A percentile compares a stretch with the other conserved stretches of the same genome.
Conservation (phyloP, 2,888 invertebrate species). For the Hedya salicella region DNA sequence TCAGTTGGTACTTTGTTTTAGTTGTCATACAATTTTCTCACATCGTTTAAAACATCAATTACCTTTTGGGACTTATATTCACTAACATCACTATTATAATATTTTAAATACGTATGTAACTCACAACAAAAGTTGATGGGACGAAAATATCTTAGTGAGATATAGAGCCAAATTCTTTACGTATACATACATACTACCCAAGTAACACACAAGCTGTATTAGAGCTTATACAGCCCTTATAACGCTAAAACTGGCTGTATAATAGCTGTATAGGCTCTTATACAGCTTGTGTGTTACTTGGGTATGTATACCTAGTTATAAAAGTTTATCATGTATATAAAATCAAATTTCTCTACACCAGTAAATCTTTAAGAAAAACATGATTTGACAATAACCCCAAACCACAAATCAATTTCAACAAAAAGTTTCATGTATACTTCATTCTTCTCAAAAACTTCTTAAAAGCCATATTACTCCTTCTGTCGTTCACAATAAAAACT, state of each 20-base stretch:
- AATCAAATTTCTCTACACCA: not conserved
- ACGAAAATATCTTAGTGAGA: not conserved
- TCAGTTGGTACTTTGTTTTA: constrained; percentile 1
- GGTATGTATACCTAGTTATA: too few relatives aligned
- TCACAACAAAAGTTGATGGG: not conserved
- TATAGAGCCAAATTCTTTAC: not conserved
- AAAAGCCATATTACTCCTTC: constrained; percentile 35
- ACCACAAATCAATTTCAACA: constrained; percentile 36
- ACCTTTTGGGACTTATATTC: not conserved
- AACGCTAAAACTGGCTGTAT: too few relatives aligned
- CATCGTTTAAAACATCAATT: not conserved
- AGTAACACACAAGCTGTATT: too few relatives aligned
- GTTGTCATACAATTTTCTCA: not conserved
- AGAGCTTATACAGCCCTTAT: too few relatives aligned
- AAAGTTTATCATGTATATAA: too few relatives aligned
- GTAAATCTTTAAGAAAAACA: constrained; percentile 11
- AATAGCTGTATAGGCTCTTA: too few relatives aligned
- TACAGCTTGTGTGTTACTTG: too few relatives aligned
- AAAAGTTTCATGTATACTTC: constrained; percentile 29
- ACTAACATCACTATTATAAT: not conserved
- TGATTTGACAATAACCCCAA: constrained; percentile 28
- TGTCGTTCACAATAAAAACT: constrained; percentile 38
- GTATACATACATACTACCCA: too few relatives aligned
- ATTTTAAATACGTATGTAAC: not conserved
- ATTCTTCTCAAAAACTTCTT: constrained; percentile 31